Base-by-base conservation (phyloP, 2,888 invertebrate species). In the Heliconius ethilla region DNA sequence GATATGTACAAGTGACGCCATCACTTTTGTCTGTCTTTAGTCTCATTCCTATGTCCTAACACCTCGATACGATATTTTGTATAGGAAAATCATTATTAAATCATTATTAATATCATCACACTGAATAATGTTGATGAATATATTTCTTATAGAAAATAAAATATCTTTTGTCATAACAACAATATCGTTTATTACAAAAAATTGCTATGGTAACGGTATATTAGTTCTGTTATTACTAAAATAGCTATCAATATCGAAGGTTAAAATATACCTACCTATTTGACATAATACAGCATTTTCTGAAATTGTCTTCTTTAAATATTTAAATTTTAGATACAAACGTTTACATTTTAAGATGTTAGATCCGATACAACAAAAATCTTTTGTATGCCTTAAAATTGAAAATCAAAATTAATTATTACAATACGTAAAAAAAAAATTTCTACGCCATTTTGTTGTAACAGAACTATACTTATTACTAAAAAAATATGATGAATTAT, bases 21-120 rank as follows among this genome's bases (percentile, higher is more conserved):
- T n/a, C n/a, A n/a, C n/a, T n/a, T n/a, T n/a, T n/a, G 5, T 78
- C 22, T 65, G 59, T 70, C 45, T 62, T 11, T 29, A 70, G 40
- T 78, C 9, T 66, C 33, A 51, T 45, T 25, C 15, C 18, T 27
- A 62, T 25, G 27, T 40, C 15, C 25, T 45, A 37, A 40, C 18
- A 2, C 18, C 62, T 33, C 72, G 55, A 27, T 27, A 25, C 62
- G 1, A 63, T 74, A 63, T 63, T 37, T 74, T 40, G 27, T 74
- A 40, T 25, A 74, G 13, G n/a, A 55, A 27, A 29, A 72, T 0
- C 62, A n/a, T 40, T 13, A 15, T 27, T 15, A 63, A 63, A 10
- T 75, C 62, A 70, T 40, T 1, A 66, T 40, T 4, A n/a, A 69
- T 40, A 25, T 25, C n/a, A n/a, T 69, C 69, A 45, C 37, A 18